Percentiles rank a stretch among this genome's conserved stretches.
Evolutionary conservation across 2,113 vertebrate genomes (phyloP).

Genomic region (Ictalurus punctatus): DNA sequence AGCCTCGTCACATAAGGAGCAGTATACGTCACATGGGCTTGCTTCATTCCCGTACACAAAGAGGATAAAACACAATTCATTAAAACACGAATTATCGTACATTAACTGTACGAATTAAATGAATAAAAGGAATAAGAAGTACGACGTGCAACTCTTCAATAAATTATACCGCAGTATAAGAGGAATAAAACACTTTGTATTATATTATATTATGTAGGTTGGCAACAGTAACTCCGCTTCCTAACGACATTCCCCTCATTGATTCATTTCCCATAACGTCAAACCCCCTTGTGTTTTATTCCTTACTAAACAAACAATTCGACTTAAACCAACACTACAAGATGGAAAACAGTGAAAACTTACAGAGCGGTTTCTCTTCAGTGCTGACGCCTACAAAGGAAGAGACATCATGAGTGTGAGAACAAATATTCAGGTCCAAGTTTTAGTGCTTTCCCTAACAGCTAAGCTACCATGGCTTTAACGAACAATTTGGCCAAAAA

Average conservation of each 20-base stretch:
- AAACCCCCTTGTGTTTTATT: not conserved
- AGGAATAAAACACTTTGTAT: not conserved
- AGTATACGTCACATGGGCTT: not conserved
- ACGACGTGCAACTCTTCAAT: not conserved
- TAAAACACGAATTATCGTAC: not conserved
- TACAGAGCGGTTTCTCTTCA: not conserved
- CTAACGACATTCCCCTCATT: not conserved
- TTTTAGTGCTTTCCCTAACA: not conserved
- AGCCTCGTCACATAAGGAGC: not conserved
- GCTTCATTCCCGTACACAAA: constrained; percentile 1
- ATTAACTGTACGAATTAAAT: not conserved
- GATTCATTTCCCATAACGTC: not conserved
- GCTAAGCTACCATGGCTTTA: not conserved
- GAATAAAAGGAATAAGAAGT: not conserved
- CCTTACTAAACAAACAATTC: not conserved
- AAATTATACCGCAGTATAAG: not conserved
- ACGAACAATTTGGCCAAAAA: not conserved
- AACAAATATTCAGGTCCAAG: not conserved
- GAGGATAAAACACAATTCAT: constrained; percentile 1
- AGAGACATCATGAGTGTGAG: not conserved
- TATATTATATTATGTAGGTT: too few species aligned
- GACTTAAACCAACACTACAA: not conserved
- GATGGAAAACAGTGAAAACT: not conserved
- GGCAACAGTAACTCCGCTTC: not conserved
- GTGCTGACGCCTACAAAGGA: not conserved